These are phyloP conservation scores for Morpho achilles DNA, from an alignment of 2,888 invertebrate species.

Conservation along the genomic window DNA sequence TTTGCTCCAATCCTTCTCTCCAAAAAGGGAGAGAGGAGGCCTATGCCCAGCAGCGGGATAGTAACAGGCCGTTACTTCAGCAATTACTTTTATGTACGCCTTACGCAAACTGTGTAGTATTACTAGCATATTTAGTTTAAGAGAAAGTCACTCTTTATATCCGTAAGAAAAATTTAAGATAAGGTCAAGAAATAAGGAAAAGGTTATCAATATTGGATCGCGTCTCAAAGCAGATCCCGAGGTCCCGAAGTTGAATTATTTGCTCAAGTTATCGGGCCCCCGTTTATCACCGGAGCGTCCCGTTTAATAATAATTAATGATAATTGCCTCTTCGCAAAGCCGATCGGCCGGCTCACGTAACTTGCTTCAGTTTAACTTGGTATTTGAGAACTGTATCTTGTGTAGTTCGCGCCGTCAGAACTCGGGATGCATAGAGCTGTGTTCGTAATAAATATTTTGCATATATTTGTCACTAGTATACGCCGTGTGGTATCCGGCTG, in stretches of 20 bases:
- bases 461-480: no score
- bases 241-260: conserved; percentile 58
- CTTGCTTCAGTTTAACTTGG: conserved; percentile 78
- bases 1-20: no score
- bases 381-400: conserved; percentile 78
- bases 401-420: conserved; percentile 53
- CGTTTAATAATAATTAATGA: conserved; percentile 80
- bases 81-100: no score
- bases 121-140: no score
- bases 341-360: conserved; percentile 76
- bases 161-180: background rate
- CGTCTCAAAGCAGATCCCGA: conserved; percentile 16
- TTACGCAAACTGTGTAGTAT: no score
- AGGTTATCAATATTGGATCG: conserved; percentile 20
- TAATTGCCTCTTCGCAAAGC: conserved; percentile 77
- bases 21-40: no score
- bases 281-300: conserved; percentile 74
- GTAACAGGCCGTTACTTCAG: no score
- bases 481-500: no score
- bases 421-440: conserved; percentile 34
- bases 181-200: conserved; percentile 2
- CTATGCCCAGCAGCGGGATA: no score
- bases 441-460: no score
- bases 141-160: no score
- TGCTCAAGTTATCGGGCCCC: conserved; percentile 72